Evolutionary conservation across 1,140 invertebrate genomes (phyloP).

Genomic region (Drosophila biarmipes): DNA sequence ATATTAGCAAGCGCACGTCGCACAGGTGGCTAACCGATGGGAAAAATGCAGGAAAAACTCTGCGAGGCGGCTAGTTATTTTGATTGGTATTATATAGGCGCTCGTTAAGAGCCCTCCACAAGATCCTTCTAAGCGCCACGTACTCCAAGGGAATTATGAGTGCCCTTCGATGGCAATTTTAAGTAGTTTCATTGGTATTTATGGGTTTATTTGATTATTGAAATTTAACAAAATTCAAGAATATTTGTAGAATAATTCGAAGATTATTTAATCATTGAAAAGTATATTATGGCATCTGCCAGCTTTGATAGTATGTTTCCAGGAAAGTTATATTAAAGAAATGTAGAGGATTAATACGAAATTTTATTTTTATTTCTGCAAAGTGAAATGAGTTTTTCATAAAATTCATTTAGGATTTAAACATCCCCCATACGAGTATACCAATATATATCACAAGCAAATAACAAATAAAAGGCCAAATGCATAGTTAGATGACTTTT

Average conservation of each 20-base stretch:
- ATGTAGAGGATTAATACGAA: no score
- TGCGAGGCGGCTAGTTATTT: conserved; percentile 63
- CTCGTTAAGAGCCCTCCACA: conserved; percentile 32
- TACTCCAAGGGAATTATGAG: conserved; percentile 36
- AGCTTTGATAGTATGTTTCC: no score
- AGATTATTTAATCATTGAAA: not conserved
- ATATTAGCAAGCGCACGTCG: conserved; percentile 67
- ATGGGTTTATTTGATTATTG: no score
- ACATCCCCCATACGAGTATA: no score
- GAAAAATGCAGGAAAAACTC: conserved; percentile 25
- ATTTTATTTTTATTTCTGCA: no score
- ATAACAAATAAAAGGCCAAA: no score
- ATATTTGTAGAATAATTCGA: not conserved
- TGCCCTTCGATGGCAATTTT: not conserved
- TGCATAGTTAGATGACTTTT: no score
- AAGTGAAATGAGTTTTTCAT: no score
- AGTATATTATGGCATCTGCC: no score
- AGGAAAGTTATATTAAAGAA: no score
- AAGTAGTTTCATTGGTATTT: not conserved
- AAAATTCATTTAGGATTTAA: no score
- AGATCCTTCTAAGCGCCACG: not conserved
- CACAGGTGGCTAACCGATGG: conserved; percentile 35
- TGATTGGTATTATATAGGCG: conserved; percentile 70
- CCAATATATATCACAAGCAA: no score
- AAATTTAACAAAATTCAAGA: not conserved